Base-by-base conservation (phyloP, 2,888 invertebrate genomes). In the Vanessa cardui region DNA sequence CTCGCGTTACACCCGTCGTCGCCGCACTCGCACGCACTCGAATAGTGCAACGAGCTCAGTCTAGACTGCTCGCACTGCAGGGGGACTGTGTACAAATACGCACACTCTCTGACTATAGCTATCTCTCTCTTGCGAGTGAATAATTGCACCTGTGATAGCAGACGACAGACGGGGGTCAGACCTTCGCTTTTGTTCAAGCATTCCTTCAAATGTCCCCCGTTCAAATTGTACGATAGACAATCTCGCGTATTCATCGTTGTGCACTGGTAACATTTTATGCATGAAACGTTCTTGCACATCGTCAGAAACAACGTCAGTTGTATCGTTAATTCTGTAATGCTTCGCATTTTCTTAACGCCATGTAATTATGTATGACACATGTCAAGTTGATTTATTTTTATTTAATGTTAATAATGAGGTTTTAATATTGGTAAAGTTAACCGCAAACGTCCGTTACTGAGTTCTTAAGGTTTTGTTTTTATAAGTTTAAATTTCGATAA, bases 251-350 rank as follows among this genome's bases (percentile, higher is more conserved):
- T 54, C 44, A 75, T 62, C 1, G 89, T 81, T 0, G 84, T 79
- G 65, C 92, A 92, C 74, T 90, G 91, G 76, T 87, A 92, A 74
- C 92, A 92, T 79, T 87, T 85, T 54, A 91, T 65, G 26, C 82
- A 72, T 7, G 63, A 47, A 16, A 78, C 77, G 65, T 70, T 62
- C 61, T 72, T 77, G 52, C 73, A 78, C 73, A 77, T 77, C 50
- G 33, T 31, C 18, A 56, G 8, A 9, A 56, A 39, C 18, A 56
- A 39, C 8, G 18, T 18, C 18, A 54, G 6, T 54, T 54, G 31
- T 16, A 56, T 56, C 12, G 18, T 15, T 26, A 62, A 78, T 78
- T 71, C 75, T 81, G 82, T 81, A 77, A 76, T 81, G 72, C 69
- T 69, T 70, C 58, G 45, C 39, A 64, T 54, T 65, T 62, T 59